Percentiles rank a stretch among this genome's conserved stretches.
phyloP scores from a whole-genome alignment of 2,888 invertebrate genomes.

The Aphodius sticticus region DNA sequence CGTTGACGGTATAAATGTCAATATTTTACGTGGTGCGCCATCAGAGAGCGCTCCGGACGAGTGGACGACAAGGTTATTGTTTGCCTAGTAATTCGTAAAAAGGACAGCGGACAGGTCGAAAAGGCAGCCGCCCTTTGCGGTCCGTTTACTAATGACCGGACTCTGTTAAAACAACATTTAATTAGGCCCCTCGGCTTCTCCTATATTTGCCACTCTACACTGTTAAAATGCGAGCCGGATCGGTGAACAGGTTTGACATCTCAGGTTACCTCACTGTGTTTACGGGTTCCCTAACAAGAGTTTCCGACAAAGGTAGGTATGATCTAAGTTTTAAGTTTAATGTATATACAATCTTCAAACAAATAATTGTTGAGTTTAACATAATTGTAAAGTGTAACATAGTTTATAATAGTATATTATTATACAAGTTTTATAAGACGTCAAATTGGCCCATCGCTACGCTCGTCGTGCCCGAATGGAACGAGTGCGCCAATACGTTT shows the following conservation, averaged over 20 bases:
- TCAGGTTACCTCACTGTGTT: too few species aligned
- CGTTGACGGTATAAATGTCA: constrained; percentile 35
- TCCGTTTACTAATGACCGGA: constrained; percentile 56
- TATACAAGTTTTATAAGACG: too few species aligned
- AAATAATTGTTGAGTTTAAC: too few species aligned
- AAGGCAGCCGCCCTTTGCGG: constrained; percentile 53
- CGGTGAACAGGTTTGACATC: background rate
- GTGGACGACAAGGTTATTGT: constrained; percentile 36
- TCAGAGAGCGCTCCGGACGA: constrained; percentile 11
- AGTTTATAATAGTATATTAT: too few species aligned
- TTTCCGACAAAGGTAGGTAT: too few species aligned
- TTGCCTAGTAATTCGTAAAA: constrained; percentile 39
- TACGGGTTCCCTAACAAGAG: too few species aligned
- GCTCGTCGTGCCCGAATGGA: too few species aligned
- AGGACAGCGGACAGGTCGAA: constrained; percentile 38
- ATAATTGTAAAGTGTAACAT: too few species aligned
- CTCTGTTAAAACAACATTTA: constrained; percentile 59
- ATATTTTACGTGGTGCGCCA: constrained; percentile 30
- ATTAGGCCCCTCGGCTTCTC: constrained; percentile 54
- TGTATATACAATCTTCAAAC: too few species aligned
- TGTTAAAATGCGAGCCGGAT: constrained; percentile 37
- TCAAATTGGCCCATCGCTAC: too few species aligned
- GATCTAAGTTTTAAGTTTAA: too few species aligned
- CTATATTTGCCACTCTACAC: constrained; percentile 44
- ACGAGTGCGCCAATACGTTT: too few species aligned